These are phyloP conservation scores for Brachycybe producta DNA, from an alignment of 2,888 invertebrate genomes.

Conservation along the genomic window DNA sequence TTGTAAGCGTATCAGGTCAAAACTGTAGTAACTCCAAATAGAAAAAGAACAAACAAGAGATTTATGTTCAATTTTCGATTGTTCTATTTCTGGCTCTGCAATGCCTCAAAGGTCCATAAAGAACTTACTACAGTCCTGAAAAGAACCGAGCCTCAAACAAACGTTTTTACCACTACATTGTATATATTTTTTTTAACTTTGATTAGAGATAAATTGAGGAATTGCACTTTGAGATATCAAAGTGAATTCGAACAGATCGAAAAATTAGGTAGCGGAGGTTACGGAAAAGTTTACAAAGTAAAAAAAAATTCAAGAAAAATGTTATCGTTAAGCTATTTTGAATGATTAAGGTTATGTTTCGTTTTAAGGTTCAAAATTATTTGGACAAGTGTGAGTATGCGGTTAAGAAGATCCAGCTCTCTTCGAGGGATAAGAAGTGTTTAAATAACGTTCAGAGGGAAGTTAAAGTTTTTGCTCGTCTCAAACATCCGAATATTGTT, in stretches of 20 bases:
- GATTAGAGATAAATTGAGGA: too few relatives aligned
- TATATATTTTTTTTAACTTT: too few relatives aligned
- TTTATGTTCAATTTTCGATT: too few relatives aligned
- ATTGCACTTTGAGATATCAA: background rate
- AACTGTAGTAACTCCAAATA: too few relatives aligned
- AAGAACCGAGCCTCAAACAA: too few relatives aligned
- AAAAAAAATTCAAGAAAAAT: background rate
- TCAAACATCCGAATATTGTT: conserved; percentile 13
- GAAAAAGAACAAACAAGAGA: too few relatives aligned
- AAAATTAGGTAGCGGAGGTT: background rate
- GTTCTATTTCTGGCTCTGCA: too few relatives aligned
- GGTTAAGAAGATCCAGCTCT: background rate
- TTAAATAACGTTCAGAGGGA: background rate
- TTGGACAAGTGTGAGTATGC: background rate
- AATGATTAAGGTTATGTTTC: background rate
- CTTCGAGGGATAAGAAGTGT: background rate
- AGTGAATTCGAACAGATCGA: background rate
- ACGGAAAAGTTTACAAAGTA: background rate
- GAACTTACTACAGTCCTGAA: too few relatives aligned
- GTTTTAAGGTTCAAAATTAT: background rate
- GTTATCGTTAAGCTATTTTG: background rate
- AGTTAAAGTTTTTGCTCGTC: conserved; percentile 2
- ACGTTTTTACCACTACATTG: too few relatives aligned
- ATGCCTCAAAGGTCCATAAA: too few relatives aligned
- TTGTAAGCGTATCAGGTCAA: too few relatives aligned